Conservation (phyloP, 2,888 invertebrate species). For the Cordilura impudica region DNA sequence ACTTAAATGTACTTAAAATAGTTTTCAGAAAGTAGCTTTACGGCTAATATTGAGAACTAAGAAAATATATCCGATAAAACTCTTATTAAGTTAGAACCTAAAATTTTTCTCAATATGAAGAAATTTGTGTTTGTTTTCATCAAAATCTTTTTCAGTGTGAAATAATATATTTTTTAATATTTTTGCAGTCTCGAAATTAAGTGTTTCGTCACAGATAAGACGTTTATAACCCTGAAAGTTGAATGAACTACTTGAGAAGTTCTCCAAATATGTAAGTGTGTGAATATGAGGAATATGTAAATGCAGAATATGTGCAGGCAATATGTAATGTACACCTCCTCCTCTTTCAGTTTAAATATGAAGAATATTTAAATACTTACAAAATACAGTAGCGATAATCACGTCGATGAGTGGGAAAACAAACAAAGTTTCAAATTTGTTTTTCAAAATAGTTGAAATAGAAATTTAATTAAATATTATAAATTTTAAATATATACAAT, state of each 20-base stretch:
- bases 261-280: slow-evolving; percentile 23
- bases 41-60: no score
- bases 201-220: slow-evolving; percentile 59
- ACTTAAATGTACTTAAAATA: no score
- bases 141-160: not conserved
- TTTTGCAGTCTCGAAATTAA: slow-evolving; percentile 49
- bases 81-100: no score
- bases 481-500: no score
- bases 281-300: not conserved
- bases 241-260: slow-evolving; percentile 52
- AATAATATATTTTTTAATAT: slow-evolving; percentile 42
- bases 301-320: slow-evolving; percentile 16
- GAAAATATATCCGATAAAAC: no score
- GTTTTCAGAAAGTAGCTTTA: no score
- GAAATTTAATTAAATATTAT: no score
- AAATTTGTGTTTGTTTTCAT: no score
- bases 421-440: no score
- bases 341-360: slow-evolving; percentile 17
- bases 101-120: no score
- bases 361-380: slow-evolving; percentile 34
- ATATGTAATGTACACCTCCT: slow-evolving; percentile 30
- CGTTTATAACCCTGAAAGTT: slow-evolving; percentile 60
- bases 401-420: not conserved
- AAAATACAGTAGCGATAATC: not conserved
- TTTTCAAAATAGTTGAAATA: no score